Percentiles rank a stretch among this genome's conserved stretches.
Conservation (phyloP, 1,140 invertebrate species). For the Pseudoatta argentina region DNA sequence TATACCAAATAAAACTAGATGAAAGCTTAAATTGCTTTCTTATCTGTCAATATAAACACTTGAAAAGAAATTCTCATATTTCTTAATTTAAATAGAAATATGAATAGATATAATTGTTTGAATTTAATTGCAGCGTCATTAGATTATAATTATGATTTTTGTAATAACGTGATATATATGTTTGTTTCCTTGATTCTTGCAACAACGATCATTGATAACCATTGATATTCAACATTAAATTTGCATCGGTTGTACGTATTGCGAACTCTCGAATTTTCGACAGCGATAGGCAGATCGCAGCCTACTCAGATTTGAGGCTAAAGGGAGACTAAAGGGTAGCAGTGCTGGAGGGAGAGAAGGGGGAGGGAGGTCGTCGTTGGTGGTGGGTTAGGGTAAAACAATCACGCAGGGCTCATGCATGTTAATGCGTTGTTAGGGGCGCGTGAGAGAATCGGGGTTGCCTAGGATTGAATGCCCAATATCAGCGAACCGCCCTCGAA, state of each 20-base stretch:
- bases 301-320: slow-evolving; percentile 81
- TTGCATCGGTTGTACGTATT: slow-evolving; percentile 81
- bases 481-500: slow-evolving; percentile 83
- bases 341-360: neutral
- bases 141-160: neutral
- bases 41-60: neutral
- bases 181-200: slow-evolving; percentile 36
- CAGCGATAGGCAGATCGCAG: slow-evolving; percentile 71
- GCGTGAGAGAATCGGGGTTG: slow-evolving; percentile 82
- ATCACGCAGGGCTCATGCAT: slow-evolving; percentile 86
- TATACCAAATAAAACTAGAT: slow-evolving; percentile 48
- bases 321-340: slow-evolving; percentile 45
- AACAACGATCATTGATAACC: neutral
- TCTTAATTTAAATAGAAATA: slow-evolving; percentile 10
- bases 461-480: slow-evolving; percentile 85
- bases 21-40: slow-evolving; percentile 25
- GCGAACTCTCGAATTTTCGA: slow-evolving; percentile 75
- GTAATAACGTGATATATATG: neutral
- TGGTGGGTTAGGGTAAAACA: slow-evolving; percentile 84
- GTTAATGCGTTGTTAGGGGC: slow-evolving; percentile 86
- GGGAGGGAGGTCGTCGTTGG: slow-evolving; percentile 35
- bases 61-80: slow-evolving; percentile 12
- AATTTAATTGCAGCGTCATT: neutral
- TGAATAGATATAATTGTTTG: neutral
- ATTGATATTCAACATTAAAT: slow-evolving; percentile 83